Evolutionary conservation across 2,113 vertebrate species (phyloP), one percentile per base, ranked within the genome.

Genomic region (Varanus komodoensis): DNA sequence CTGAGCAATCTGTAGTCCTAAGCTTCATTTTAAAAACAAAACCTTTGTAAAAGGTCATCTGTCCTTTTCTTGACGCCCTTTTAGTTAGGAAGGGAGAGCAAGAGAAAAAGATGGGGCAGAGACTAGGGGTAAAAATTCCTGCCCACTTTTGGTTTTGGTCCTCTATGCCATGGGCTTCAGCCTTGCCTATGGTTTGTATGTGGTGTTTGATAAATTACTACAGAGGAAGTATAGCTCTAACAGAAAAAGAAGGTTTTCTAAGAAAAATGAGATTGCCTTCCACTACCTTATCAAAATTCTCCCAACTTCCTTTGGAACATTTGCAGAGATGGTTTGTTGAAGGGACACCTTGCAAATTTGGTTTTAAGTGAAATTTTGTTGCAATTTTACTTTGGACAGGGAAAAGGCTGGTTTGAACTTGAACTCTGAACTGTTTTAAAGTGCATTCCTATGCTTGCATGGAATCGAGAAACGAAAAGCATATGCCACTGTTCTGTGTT

Each of bases 311-410:
- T 25, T 52, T 82, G 48, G 71, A 54, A 82, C 50, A 29, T 88
- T n/a, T 82, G 19, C 27, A 44, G 19, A 34, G 19, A 34, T 80
- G 9, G 77, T 23, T 52, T 48, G 25, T 17, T 82, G 27, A 25
- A 44, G 12, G 9, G 73, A 12, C 4, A 25, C 25, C 38, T 54
- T 74, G 38, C 23, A 29, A 77, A 67, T 84, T 19, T 83, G 44
- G 27, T 2, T 19, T 77, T 54, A 34, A 21, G 21, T 75, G 32
- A 75, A 57, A 57, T 50, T 57, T 84, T 81, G 21, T 77, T 61
- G 57, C 38, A 50, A 77, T 78, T 77, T 74, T 84, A 78, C 3
- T 77, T 91, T 82, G 93, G 84, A 69, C 85, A 92, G 83, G 95
- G 77, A 75, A 69, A 68, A 79, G 52, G 93, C 69, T 84, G 73